Base-by-base conservation (phyloP, 92 coral and sea anemone species). In the Montipora capitata region DNA sequence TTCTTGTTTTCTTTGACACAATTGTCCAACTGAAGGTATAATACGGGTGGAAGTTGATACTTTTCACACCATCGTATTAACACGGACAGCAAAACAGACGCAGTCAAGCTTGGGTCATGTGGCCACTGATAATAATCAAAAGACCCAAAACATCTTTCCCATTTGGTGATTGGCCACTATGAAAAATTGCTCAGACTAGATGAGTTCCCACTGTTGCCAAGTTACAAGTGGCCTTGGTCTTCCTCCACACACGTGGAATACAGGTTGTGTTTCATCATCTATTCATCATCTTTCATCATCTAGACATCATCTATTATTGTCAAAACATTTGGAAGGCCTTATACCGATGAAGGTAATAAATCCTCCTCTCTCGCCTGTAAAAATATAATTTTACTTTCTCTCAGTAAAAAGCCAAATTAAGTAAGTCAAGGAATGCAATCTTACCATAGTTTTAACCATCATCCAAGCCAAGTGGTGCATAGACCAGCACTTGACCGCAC, bases 11-110 rank as follows among this genome's bases (percentile, higher is more conserved):
- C 92, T 41, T 77, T 54, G 0, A 68, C 77, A 82, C 92, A 87
- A 67, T 91, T 91, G 65, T 87, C 91, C 16, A 91, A 76, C 66
- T 87, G 94, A 3, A 94, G 82, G 63, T 94, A 91, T 0, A 94
- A 74, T 0, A 76, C 89, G 13, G 92, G 85, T 17, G 96, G 90
- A 11, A 87, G 73, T 8, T 88, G 76, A 80, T 83, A 40, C 7
- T 63, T 71, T 14, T 86, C 49, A 63, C 71, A 42, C 94, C 85
- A 82, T 4, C 68, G 3, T 8, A 59, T 35, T 9, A 81, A 65
- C 39, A 82, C 48, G 16, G 14, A 40, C 5, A 85, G 71, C 15
- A 77, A 78, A 16, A 93, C 88, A 11, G 76, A 72, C 3, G 72
- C 57, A 0, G 87, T 93, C 13, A 86, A 51, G 44, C 90, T 93